Conservation (phyloP, 1,140 invertebrate genomes). For the Papilio polytes region DNA sequence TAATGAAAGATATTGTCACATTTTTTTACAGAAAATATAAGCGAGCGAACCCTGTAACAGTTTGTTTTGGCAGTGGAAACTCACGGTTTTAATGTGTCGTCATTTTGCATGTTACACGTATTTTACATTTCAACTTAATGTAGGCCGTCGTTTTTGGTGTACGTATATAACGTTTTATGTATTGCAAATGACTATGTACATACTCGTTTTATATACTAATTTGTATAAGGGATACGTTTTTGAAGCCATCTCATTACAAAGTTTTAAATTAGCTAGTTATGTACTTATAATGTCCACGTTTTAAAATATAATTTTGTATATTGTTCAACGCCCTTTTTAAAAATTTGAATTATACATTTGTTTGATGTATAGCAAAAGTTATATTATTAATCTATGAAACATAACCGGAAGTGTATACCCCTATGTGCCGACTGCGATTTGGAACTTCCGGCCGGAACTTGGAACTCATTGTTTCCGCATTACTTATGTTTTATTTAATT, state of each 20-base stretch:
- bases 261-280: neutral
- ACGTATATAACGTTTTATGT: no score
- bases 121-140: slow-evolving; percentile 2
- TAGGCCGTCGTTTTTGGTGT: neutral
- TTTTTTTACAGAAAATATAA: neutral
- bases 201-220: neutral
- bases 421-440: neutral
- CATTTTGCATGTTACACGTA: neutral
- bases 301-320: neutral
- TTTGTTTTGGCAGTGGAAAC: neutral
- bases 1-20: no score
- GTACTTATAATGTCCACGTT: neutral
- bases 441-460: neutral
- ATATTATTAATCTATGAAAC: neutral
- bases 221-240: neutral
- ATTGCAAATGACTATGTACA: neutral
- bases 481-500: neutral
- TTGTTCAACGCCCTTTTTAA: no score
- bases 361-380: neutral
- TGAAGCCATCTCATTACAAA: neutral
- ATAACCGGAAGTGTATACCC: neutral
- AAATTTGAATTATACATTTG: neutral
- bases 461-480: neutral
- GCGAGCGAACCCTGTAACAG: no score
- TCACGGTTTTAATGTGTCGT: neutral